Base-by-base conservation (phyloP, 2,888 invertebrate species). In the Andrena minutula region DNA sequence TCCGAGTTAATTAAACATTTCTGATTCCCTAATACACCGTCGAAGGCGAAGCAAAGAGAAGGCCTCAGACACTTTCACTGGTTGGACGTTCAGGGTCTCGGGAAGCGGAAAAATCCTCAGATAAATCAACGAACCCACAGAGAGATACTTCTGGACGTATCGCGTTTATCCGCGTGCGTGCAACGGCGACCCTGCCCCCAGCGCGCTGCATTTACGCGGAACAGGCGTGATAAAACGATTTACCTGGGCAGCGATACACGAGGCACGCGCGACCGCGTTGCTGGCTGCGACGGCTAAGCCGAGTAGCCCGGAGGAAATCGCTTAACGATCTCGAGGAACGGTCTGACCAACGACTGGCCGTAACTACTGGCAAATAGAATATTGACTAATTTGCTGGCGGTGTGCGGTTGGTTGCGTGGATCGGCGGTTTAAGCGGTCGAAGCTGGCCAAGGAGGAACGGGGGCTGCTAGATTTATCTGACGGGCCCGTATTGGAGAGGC, bases 401-500 rank as follows among this genome's bases (percentile, higher is more conserved):
- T 56, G 20, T 10, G 65, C 65, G 49, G 65, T 26, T 23, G 70
- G 32, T 83, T 64, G 72, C 60, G 51, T 20, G 56, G 75, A 86
- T 86, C 73, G 63, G 23, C 56, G 58, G 32, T 49, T 66, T 47
- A 0, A 30, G 63, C 53, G 41, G 32, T 30, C 30, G 64, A 41
- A 68, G 30, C 53, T 30, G n/a, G 20, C 35, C 35, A 56, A 56
- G 16, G 12, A 56, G 20, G 66, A 63, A 53, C 47, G 58, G 56
- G 74, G 61, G 68, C 30, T 53, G 41, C 41, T 41, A 78, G 79
- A 87, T 89, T 86, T 85, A 85, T 86, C 80, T 77, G 84, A 73
- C 84, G 71, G 41, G 30, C 10, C 41, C 71, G 63, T 30, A 49
- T 78, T 75, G 75, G 70, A 74, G 76, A 49, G 47, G 10, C 61